Percentiles rank a stretch among this genome's conserved stretches.
Evolutionary conservation across 2,113 vertebrate species (phyloP).

Genomic region (Periophthalmus modestus): DNA sequence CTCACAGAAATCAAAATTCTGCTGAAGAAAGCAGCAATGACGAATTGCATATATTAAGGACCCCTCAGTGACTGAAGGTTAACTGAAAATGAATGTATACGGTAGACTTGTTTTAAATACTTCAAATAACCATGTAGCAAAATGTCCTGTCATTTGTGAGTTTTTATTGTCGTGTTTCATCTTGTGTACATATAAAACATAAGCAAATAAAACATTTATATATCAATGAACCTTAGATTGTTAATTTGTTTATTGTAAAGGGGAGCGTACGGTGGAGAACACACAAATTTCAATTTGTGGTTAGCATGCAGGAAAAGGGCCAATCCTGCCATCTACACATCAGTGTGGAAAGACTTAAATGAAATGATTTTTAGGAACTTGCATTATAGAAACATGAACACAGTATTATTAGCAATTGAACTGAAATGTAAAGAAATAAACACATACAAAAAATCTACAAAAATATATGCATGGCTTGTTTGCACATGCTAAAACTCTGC

Average conservation of each 20-base stretch:
- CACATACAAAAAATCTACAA: conserved; percentile 6
- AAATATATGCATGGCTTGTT: conserved; percentile 10
- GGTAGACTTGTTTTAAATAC: neutral
- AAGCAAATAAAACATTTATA: conserved; percentile 35
- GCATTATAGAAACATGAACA: neutral
- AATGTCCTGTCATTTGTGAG: neutral
- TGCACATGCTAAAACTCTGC: neutral
- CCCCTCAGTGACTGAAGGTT: neutral
- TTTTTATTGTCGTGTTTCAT: conserved; percentile 9
- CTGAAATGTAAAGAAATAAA: conserved; percentile 9
- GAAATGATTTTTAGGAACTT: neutral
- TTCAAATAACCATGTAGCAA: conserved; percentile 8
- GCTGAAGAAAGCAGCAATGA: neutral
- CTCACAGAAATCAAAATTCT: conserved; percentile 44
- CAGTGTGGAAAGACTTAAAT: neutral
- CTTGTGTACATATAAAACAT: neutral
- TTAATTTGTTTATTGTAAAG: conserved; percentile 9
- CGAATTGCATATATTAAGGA: conserved; percentile 4
- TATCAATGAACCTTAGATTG: conserved; percentile 27
- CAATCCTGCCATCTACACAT: neutral
- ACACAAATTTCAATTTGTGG: conserved; percentile 7
- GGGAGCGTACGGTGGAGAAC: conserved; percentile 6
- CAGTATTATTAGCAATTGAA: conserved; percentile 4
- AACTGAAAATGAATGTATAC: neutral
- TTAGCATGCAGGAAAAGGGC: conserved; percentile 14